Conservation (phyloP, 1,140 invertebrate genomes). For the Nilaparvata lugens region DNA sequence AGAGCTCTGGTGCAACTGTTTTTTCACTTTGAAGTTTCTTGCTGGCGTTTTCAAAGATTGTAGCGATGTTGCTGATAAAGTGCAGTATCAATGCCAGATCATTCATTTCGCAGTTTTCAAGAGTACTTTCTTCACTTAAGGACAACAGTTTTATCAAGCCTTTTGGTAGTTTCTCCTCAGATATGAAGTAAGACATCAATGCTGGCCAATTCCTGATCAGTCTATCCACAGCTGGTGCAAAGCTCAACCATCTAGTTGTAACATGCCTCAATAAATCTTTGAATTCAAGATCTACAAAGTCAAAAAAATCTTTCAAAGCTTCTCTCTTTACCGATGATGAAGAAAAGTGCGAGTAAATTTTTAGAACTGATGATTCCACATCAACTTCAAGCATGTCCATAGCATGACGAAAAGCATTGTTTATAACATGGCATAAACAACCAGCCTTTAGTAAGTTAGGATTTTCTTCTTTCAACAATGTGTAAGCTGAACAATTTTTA, state of each 20-base stretch:
- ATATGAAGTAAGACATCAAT: constrained; percentile 6
- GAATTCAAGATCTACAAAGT: neutral
- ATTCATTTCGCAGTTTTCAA: no score
- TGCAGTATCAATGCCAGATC: no score
- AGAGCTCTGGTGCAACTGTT: no score
- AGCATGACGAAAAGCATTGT: constrained; percentile 4
- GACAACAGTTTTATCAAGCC: no score
- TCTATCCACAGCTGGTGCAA: constrained; percentile 1
- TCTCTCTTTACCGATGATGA: neutral
- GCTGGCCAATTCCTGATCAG: neutral
- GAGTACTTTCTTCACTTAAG: no score
- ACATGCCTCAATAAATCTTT: neutral
- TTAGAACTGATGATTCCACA: neutral
- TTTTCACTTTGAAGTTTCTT: no score
- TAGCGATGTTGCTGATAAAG: no score
- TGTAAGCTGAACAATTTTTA: neutral
- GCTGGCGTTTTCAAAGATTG: no score
- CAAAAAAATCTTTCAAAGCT: constrained; percentile 1
- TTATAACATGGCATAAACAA: constrained; percentile 2
- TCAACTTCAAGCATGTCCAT: neutral
- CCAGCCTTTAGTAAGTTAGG: constrained; percentile 3
- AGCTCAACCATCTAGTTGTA: constrained; percentile 6
- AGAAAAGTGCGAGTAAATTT: neutral
- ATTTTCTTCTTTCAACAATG: constrained; percentile 2
- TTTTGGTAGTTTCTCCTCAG: no score